Conservation (phyloP, 2,113 vertebrate species). For the Delphinus delphis region DNA sequence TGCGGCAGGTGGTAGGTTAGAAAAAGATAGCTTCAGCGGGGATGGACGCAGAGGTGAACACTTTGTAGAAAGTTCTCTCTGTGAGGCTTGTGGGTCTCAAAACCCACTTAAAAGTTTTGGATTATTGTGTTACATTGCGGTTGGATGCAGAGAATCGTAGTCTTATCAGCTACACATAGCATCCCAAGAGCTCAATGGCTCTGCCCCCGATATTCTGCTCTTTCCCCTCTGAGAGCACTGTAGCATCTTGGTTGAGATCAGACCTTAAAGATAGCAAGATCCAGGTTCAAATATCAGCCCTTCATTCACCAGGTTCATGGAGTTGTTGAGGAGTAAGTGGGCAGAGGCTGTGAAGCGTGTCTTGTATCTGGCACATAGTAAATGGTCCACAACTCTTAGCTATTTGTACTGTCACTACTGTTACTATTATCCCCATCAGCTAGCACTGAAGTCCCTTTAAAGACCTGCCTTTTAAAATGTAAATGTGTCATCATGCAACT, state of each 20-base stretch:
- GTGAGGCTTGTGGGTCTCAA: neutral
- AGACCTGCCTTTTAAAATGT: neutral
- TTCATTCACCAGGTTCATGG: neutral
- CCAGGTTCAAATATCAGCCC: neutral
- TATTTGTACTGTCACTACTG: neutral
- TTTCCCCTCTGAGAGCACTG: neutral
- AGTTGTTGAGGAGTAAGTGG: neutral
- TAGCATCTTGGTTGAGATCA: neutral
- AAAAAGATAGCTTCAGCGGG: neutral
- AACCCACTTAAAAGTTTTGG: neutral
- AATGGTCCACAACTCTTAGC: neutral
- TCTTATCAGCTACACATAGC: neutral
- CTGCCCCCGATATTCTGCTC: neutral
- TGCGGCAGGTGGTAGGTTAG: neutral
- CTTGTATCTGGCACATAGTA: neutral
- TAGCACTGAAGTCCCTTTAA: neutral
- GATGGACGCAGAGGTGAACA: neutral
- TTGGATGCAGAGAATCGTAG: neutral
- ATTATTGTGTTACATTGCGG: neutral
- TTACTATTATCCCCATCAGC: neutral
- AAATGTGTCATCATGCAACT: neutral
- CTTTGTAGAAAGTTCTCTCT: neutral
- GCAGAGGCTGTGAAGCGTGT: neutral
- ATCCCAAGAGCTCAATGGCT: neutral
- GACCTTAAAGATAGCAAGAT: neutral